phyloP scores from a whole-genome alignment of 2,797 vertebrate species.

The Amniataba percoides region DNA sequence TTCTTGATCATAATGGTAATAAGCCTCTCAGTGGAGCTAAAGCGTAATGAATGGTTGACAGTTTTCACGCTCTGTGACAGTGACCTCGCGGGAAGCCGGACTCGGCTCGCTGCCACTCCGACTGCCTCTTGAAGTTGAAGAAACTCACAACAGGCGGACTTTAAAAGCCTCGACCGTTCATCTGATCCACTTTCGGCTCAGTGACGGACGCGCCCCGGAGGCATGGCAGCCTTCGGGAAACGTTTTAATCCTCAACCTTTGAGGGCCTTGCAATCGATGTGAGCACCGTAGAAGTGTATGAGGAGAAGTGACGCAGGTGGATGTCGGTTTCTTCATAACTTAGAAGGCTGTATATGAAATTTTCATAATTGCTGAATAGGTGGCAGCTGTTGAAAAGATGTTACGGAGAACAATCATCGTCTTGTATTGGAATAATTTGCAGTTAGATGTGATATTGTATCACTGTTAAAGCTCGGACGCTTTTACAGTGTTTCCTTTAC shows the following conservation, averaged over 20 bases:
- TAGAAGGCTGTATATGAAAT: slow-evolving; percentile 18
- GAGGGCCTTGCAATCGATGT: slow-evolving; percentile 38
- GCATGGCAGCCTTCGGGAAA: slow-evolving; percentile 10
- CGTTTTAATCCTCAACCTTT: slow-evolving; percentile 38
- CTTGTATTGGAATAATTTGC: slow-evolving; percentile 3
- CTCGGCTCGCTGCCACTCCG: slow-evolving; percentile 20
- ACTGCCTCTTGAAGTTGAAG: slow-evolving; percentile 35
- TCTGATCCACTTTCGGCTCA: slow-evolving; percentile 70
- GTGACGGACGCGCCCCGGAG: slow-evolving; percentile 13
- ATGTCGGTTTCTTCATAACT: not conserved
- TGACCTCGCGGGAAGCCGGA: slow-evolving; percentile 36
- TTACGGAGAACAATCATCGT: not conserved
- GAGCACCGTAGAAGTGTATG: slow-evolving; percentile 32
- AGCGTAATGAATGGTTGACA: slow-evolving; percentile 69
- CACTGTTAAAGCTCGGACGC: not conserved
- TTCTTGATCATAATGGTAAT: slow-evolving; percentile 68
- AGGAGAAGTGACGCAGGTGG: slow-evolving; percentile 34
- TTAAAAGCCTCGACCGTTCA: slow-evolving; percentile 29
- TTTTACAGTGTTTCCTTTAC: not conserved
- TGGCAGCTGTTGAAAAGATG: not conserved
- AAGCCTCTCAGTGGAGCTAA: slow-evolving; percentile 52
- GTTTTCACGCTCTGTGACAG: slow-evolving; percentile 57
- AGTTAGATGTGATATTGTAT: not conserved
- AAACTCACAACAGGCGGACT: slow-evolving; percentile 24
- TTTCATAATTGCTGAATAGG: slow-evolving; percentile 1